Evolutionary conservation across 2,888 invertebrate species (phyloP).

Genomic region (Trachelus troglodyta): DNA sequence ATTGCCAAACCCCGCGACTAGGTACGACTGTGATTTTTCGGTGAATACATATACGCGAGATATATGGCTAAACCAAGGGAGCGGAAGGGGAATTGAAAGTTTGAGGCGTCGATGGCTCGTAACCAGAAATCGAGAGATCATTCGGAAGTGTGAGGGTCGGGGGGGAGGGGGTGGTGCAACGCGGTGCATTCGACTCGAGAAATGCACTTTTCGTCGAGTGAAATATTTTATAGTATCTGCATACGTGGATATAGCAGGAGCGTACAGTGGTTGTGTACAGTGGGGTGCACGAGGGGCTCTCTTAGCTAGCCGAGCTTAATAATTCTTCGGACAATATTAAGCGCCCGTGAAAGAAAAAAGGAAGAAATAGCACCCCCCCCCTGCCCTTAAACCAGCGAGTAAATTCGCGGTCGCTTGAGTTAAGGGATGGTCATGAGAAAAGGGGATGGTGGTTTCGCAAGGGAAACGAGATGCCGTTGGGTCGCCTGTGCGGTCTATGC

Average conservation of each 20-base stretch:
- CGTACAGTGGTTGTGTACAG: background rate
- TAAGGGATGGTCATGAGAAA: background rate
- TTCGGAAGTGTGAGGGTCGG: background rate
- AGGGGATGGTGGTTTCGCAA: background rate
- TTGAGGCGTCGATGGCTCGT: no score
- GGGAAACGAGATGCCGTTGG: background rate
- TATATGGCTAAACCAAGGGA: background rate
- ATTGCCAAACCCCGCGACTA: background rate
- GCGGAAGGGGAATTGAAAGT: no score
- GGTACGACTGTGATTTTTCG: background rate
- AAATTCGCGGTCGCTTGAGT: background rate
- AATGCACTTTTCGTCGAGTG: background rate
- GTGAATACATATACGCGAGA: background rate
- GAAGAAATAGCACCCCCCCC: background rate
- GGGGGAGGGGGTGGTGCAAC: background rate
- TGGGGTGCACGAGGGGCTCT: background rate
- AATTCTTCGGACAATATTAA: background rate
- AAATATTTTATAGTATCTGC: background rate
- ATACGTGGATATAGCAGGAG: background rate
- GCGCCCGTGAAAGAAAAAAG: background rate
- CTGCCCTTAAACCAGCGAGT: background rate
- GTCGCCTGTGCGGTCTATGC: slow-evolving; percentile 5
- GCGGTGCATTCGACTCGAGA: background rate
- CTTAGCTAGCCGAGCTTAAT: background rate
- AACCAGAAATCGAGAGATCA: no score